These are phyloP conservation scores for Danionella cerebrum DNA, from an alignment of 2,113 vertebrate genomes.

Conservation along the genomic window DNA sequence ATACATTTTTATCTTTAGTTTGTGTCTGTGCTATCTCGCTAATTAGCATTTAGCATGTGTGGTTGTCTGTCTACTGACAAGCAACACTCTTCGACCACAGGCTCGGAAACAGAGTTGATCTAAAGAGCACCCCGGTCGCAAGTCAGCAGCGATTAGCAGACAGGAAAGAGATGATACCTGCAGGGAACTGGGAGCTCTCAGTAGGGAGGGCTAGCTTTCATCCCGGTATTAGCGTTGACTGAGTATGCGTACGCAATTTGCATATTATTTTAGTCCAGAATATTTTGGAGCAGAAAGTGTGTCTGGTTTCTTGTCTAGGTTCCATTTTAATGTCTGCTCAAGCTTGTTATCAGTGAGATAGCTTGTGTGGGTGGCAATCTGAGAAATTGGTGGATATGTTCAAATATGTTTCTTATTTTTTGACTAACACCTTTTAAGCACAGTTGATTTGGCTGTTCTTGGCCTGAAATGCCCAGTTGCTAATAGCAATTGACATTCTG, in stretches of 20 bases:
- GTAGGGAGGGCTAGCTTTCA: background rate
- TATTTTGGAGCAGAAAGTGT: too few species aligned
- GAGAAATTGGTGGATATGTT: conserved; percentile 8
- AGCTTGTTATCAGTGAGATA: conserved; percentile 11
- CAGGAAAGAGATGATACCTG: conserved; percentile 17
- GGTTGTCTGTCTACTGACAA: background rate
- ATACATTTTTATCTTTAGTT: too few species aligned
- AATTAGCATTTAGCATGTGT: conserved; percentile 20
- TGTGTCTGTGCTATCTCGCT: background rate
- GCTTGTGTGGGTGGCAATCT: conserved; percentile 19
- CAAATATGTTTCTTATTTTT: background rate
- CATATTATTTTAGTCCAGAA: too few species aligned
- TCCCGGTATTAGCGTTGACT: background rate
- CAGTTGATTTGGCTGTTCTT: background rate
- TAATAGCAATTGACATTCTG: conserved; percentile 32
- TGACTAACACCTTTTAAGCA: background rate
- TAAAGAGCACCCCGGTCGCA: background rate
- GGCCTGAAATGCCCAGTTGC: conserved; percentile 55
- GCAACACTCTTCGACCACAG: background rate
- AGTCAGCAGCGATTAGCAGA: conserved; percentile 14
- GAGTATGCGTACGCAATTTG: too few species aligned
- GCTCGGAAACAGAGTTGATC: background rate
- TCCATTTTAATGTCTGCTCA: conserved; percentile 24
- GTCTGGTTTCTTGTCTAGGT: background rate
- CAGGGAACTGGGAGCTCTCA: background rate